These are phyloP conservation scores for Tribolium madens DNA, from an alignment of 1,140 invertebrate genomes.

Conservation along the genomic window DNA sequence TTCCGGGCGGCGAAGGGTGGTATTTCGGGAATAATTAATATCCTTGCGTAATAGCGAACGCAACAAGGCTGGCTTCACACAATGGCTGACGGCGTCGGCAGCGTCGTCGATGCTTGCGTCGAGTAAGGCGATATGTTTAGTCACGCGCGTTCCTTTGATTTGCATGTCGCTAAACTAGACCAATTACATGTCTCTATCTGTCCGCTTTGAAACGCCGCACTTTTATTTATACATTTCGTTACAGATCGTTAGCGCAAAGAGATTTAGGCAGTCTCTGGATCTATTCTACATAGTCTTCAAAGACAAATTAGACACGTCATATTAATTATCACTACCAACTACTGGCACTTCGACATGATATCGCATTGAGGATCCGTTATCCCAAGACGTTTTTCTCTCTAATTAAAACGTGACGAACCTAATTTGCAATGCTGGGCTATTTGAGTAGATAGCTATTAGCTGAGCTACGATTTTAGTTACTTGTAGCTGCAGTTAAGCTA, in stretches of 20 bases:
- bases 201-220: constrained; percentile 58
- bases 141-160: constrained; percentile 61
- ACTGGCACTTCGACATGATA: constrained; percentile 3
- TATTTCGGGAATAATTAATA: constrained; percentile 52
- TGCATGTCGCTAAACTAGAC: constrained; percentile 62
- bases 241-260: constrained; percentile 54
- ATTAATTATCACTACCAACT: constrained; percentile 27
- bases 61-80: constrained; percentile 21
- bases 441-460: too few species aligned
- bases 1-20: constrained; percentile 1
- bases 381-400: background rate
- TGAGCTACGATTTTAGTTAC: too few species aligned
- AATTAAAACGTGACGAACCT: too few species aligned
- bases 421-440: too few species aligned
- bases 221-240: constrained; percentile 59
- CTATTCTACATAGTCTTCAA: constrained; percentile 33
- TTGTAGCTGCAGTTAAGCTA: too few species aligned
- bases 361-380: background rate
- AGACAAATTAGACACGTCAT: constrained; percentile 45
- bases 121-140: constrained; percentile 61
- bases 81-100: constrained; percentile 46
- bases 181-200: constrained; percentile 60
- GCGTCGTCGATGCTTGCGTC: constrained; percentile 31
- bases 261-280: constrained; percentile 35
- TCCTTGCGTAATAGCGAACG: constrained; percentile 52